Base-by-base conservation (phyloP, 1,140 invertebrate species). In the Nasonia vitripennis region DNA sequence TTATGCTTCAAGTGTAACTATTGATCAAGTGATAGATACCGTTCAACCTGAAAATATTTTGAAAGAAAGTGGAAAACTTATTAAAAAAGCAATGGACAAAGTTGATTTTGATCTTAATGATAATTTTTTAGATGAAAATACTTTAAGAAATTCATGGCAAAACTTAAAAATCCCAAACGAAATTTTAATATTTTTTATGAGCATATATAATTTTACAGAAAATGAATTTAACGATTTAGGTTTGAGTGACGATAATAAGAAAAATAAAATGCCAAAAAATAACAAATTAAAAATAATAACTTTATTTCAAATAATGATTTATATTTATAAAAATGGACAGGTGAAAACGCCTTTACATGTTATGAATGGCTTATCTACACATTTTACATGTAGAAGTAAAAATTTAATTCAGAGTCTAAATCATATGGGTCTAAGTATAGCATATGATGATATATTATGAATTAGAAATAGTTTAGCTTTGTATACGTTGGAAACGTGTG, bases 401-500 rank as follows among this genome's bases (percentile, higher is more conserved):
- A 73, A 67, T 48, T 14, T 82, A 3, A 81, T 86, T 17, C 79
- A 78, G 23, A 81, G 48, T 41, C 10, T 86, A 11, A 85, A 86
- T 85, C 83, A 71, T 7, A n/a, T 83, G 0, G 86, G 86, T 5
- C 1, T 86, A n/a, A 81, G 81, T 68, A 84, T 88, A 17, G 85
- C 81, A 6, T 88, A 86, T 51, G 71, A 85, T n/a, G 83, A 83
- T 68, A 74, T 87, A 9, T 48, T 85, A 71, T 55, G 86, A 75
- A 70, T 75, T 41, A 78, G 67, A 31, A 86, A 74, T 73, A 34
- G 48, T 48, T 48, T 87, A 37, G 82, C 85, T 11, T 62, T 34
- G 4, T 87, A 79, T 73, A 85, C 77, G 7, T 45, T 86, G 5
- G 23, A 81, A 45, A 37, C 48, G 17, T 85, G 31, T 74, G 1